Conservation (phyloP, 2,113 vertebrate genomes). For the Brachypteracias leptosomus region DNA sequence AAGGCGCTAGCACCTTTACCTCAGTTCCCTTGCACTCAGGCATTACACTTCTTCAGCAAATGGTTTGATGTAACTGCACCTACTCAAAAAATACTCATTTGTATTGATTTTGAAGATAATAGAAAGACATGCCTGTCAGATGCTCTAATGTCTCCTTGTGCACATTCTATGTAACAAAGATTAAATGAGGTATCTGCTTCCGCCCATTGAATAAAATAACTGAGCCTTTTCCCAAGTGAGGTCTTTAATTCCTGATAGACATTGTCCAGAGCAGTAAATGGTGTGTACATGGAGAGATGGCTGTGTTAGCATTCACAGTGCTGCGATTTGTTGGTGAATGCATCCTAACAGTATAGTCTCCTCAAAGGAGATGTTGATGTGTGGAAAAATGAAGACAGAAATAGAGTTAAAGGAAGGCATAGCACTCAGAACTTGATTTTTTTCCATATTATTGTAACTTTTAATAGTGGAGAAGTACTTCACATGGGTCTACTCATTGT, state of each 20-base stretch:
- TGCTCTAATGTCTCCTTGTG: neutral
- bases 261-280: constrained; percentile 9
- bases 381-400: neutral
- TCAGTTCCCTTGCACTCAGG: neutral
- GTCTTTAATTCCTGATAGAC: constrained; percentile 6
- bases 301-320: neutral
- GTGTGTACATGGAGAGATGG: neutral
- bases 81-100: neutral
- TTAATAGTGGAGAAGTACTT: neutral
- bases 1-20: neutral
- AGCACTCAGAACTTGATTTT: neutral
- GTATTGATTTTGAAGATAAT: constrained; percentile 3
- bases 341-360: neutral
- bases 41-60: neutral
- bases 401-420: neutral
- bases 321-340: neutral
- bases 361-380: neutral
- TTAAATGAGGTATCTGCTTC: constrained; percentile 34
- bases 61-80: neutral
- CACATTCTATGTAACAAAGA: neutral
- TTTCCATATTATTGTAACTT: neutral
- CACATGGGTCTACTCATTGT: neutral
- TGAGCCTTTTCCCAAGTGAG: constrained; percentile 14
- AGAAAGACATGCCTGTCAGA: neutral
- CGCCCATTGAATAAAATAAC: constrained; percentile 7